Percentiles rank a stretch among this genome's conserved stretches.
phyloP scores from a whole-genome alignment of 2,888 invertebrate species.

The Ctenicera cuprea region DNA sequence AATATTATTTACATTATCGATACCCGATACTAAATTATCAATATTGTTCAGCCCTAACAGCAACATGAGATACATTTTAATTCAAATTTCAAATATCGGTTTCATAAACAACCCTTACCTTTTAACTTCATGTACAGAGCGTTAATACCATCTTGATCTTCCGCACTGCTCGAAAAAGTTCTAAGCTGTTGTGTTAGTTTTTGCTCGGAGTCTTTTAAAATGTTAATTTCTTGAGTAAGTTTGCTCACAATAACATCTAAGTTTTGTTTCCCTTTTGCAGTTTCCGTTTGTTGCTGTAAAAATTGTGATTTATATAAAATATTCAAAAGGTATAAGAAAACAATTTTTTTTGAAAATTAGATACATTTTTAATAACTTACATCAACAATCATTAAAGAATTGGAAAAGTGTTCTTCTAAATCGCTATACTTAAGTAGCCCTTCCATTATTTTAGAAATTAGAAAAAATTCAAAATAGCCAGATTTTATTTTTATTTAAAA shows the following conservation, averaged over 20 bases:
- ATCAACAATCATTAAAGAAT: conserved; percentile 15
- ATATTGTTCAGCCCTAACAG: too few species aligned
- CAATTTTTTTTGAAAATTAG: too few species aligned
- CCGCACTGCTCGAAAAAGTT: not conserved
- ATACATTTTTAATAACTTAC: not conserved
- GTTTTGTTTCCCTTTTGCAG: conserved; percentile 6
- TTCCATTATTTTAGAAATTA: conserved; percentile 4
- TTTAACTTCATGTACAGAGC: conserved; percentile 30
- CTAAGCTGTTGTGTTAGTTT: conserved; percentile 25
- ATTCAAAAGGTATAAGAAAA: too few species aligned
- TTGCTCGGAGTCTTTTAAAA: conserved; percentile 26
- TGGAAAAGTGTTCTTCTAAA: conserved; percentile 33
- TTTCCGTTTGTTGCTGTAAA: conserved; percentile 35
- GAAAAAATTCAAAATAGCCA: too few species aligned
- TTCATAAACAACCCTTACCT: conserved; percentile 11
- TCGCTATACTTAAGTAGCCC: conserved; percentile 10
- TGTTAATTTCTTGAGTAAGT: conserved; percentile 20
- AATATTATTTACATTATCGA: too few species aligned
- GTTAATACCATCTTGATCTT: conserved; percentile 16
- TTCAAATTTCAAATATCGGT: not conserved
- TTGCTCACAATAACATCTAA: not conserved
- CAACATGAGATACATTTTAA: too few species aligned
- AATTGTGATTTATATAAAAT: conserved; percentile 6
- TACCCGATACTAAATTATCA: too few species aligned
- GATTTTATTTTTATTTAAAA: not conserved